Evolutionary conservation across 2,888 invertebrate genomes (phyloP).

Genomic region (Andrena trimmerana): DNA sequence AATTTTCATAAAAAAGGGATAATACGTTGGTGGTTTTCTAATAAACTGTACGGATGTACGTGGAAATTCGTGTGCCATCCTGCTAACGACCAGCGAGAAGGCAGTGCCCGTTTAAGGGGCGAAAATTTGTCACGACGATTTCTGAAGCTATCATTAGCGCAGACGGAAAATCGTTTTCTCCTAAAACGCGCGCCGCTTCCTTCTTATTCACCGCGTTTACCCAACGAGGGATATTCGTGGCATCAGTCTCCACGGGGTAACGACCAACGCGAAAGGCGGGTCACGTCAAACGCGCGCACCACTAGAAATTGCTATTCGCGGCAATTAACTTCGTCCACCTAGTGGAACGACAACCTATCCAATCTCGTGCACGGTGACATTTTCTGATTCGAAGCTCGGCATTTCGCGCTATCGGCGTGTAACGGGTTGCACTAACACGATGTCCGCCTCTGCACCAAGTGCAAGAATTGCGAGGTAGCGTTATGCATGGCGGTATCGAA

Average conservation of each 20-base stretch:
- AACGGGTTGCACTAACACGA: constrained; percentile 25
- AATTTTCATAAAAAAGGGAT: too few relatives aligned
- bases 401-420: constrained; percentile 40
- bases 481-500: neutral
- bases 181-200: neutral
- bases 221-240: constrained; percentile 23
- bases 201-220: constrained; percentile 9
- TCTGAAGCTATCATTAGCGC: constrained; percentile 37
- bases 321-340: constrained; percentile 64
- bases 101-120: constrained; percentile 25
- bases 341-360: constrained; percentile 54
- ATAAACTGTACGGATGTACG: too few relatives aligned
- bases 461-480: neutral
- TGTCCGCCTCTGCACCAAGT: neutral
- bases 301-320: constrained; percentile 58
- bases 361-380: constrained; percentile 54
- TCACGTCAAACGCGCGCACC: constrained; percentile 38
- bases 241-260: constrained; percentile 17
- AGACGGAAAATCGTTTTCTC: constrained; percentile 20
- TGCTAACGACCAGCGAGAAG: neutral
- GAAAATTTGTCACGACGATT: neutral
- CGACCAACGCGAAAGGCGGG: constrained; percentile 39
- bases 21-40: too few relatives aligned
- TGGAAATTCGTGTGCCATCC: neutral
- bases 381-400: constrained; percentile 48